Base-by-base conservation (phyloP, 2,113 vertebrate genomes). In the Xenopus laevis region DNA sequence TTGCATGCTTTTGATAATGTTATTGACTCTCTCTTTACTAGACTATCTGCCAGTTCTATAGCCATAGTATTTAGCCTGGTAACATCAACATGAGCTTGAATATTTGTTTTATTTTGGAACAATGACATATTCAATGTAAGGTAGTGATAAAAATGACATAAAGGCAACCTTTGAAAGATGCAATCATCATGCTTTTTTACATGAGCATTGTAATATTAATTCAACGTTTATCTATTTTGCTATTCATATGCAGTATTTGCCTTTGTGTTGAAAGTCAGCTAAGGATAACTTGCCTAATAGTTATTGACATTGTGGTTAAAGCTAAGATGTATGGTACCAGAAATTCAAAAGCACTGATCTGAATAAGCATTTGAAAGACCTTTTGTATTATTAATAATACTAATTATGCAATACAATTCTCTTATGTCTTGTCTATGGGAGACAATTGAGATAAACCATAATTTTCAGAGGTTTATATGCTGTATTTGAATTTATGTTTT, bases 221-320 rank as follows among this genome's bases (percentile, higher is more conserved):
- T 46, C 16, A 47, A 46, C n/a, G 17, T 18, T 52, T 67, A 50
- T 50, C 65, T 50, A 21, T 27, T 50, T 40, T 45, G 18, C 27
- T n/a, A 27, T 72, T 18, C 61, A 64, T 55, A 15, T 73, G 13
- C 30, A 8, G 40, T n/a, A 33, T 72, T 72, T 58, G 65, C 13
- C 50, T 50, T 3, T 23, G 30, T 18, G 15, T 50, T 62, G 9
- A 27, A 53, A 68, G 57, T 20, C 44, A 68, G 44, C 27, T 20
- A 50, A 40, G 57, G 55, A 60, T 67, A 45, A 20, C 53, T 47
- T 60, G 18, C 23, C 60, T 60, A 65, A 65, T 55, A 33, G n/a
- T 30, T 71, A 72, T 72, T 64, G 61, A 72, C 63, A 18, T 16
- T 17, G 11, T 72, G 71, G 15, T 13, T 61, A 53, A 47, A 55